phyloP scores from a whole-genome alignment of 2,888 invertebrate genomes.

The Phalangium opilio region DNA sequence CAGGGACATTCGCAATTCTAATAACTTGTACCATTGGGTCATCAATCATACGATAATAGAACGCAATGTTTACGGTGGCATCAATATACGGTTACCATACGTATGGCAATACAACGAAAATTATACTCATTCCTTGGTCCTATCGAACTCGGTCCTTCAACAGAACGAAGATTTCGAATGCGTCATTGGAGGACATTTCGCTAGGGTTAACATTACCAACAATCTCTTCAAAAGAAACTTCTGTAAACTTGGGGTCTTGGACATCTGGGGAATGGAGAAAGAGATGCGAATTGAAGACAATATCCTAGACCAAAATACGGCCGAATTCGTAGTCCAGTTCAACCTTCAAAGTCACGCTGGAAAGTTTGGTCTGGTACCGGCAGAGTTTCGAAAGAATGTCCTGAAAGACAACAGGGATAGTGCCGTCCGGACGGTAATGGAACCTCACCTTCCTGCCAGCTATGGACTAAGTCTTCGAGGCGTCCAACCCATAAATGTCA shows the following conservation, averaged over 20 bases:
- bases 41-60: constrained; percentile 72
- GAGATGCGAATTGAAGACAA: constrained; percentile 69
- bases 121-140: constrained; percentile 73
- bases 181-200: constrained; percentile 81
- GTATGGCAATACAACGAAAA: constrained; percentile 92
- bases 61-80: constrained; percentile 68
- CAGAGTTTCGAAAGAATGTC: constrained; percentile 59
- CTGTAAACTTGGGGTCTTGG: constrained; percentile 63
- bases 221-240: constrained; percentile 70
- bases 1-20: constrained; percentile 80
- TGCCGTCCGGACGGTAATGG: constrained; percentile 19
- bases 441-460: constrained; percentile 41
- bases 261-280: constrained; percentile 91
- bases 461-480: constrained; percentile 84
- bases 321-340: constrained; percentile 70
- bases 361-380: constrained; percentile 54
- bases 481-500: constrained; percentile 80
- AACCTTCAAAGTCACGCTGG: constrained; percentile 82
- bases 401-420: constrained; percentile 48
- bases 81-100: constrained; percentile 75
- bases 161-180: constrained; percentile 67
- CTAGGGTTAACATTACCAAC: constrained; percentile 67
- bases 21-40: constrained; percentile 91
- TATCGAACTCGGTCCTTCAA: constrained; percentile 73
- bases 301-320: constrained; percentile 58